Evolutionary conservation across 2,113 vertebrate genomes (phyloP).

Genomic region (Thryonomys swinderianus): DNA sequence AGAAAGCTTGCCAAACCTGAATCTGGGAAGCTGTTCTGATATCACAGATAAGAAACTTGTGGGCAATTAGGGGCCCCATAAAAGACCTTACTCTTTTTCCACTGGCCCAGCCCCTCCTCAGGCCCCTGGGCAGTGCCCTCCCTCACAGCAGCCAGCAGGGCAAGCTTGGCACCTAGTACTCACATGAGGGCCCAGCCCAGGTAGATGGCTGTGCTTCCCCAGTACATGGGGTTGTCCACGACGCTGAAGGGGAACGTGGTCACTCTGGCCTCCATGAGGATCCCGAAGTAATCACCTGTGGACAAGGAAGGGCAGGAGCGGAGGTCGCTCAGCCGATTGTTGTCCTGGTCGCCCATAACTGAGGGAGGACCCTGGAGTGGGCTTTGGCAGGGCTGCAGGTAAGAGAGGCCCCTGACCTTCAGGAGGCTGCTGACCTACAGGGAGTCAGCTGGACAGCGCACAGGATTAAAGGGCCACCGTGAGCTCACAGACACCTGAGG

Average conservation of each 20-base stretch:
- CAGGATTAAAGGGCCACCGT: neutral
- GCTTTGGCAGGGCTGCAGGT: accelerated
- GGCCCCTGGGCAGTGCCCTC: neutral
- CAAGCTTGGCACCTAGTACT: constrained; percentile 80
- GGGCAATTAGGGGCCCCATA: neutral
- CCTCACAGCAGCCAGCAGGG: neutral
- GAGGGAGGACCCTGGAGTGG: neutral
- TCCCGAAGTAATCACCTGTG: constrained; percentile 97
- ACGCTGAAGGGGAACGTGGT: constrained; percentile 94
- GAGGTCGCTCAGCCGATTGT: neutral
- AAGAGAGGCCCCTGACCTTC: neutral
- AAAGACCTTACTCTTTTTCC: neutral
- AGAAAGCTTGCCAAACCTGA: neutral
- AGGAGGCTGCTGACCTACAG: neutral
- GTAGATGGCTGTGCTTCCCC: constrained; percentile 96
- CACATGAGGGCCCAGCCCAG: constrained; percentile 96
- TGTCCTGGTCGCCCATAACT: neutral
- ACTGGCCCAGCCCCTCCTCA: neutral
- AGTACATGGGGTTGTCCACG: constrained; percentile 98
- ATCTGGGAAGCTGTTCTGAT: neutral
- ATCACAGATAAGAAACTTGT: neutral
- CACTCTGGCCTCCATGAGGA: constrained; percentile 95
- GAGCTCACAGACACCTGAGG: neutral
- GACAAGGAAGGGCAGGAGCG: neutral
- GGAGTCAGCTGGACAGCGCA: no score